Evolutionary conservation across 2,113 vertebrate species (phyloP).

Genomic region (Nansenia antarctica): DNA sequence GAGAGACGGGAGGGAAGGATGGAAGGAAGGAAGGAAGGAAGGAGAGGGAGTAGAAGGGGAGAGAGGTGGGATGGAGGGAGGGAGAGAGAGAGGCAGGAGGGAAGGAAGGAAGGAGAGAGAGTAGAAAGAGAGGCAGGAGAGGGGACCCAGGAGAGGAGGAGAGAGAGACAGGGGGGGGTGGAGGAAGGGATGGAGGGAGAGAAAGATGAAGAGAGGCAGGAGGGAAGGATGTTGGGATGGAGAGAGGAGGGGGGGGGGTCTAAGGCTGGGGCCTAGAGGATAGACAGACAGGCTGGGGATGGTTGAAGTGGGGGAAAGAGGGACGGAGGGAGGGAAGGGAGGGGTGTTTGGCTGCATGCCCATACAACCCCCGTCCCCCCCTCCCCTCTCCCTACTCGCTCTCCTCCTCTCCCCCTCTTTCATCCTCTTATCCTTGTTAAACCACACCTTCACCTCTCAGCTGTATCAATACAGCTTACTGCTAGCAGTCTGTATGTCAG

Average conservation of each 20-base stretch:
- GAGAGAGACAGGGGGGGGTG: neutral
- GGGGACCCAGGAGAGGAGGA: too few relatives aligned
- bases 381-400: conserved; percentile 19
- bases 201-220: conserved; percentile 17
- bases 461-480: conserved; percentile 38
- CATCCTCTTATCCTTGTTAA: conserved; percentile 48
- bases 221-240: conserved; percentile 13
- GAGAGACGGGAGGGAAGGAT: too few relatives aligned
- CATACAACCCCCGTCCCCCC: conserved; percentile 28
- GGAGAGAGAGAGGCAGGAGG: too few relatives aligned
- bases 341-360: conserved; percentile 54
- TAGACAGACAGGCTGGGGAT: conserved; percentile 35
- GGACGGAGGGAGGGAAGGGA: neutral
- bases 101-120: conserved; percentile 20
- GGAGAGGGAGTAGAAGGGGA: neutral
- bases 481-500: neutral
- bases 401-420: conserved; percentile 40
- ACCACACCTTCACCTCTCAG: conserved; percentile 44
- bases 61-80: too few relatives aligned
- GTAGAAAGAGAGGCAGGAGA: too few relatives aligned
- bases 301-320: conserved; percentile 24
- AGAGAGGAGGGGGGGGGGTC: conserved; percentile 5
- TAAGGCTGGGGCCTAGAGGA: conserved; percentile 32
- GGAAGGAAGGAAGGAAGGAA: conserved; percentile 16
- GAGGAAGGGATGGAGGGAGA: neutral